Conservation (phyloP, 2,113 vertebrate species). For the Plectropomus leopardus region DNA sequence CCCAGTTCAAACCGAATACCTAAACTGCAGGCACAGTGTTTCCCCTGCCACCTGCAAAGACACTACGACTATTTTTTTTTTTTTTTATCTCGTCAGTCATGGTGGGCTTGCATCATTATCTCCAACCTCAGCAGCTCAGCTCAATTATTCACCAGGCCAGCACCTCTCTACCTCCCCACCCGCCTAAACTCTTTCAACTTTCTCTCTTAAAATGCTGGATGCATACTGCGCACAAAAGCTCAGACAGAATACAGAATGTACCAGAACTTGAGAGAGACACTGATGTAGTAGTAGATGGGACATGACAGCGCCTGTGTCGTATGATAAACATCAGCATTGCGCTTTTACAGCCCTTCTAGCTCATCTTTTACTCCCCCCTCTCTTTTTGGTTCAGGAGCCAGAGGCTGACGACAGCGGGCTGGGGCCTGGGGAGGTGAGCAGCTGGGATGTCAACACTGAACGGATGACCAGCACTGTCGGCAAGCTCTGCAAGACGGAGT, state of each 20-base stretch:
- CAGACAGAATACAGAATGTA: background rate
- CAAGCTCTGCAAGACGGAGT: constrained; percentile 85
- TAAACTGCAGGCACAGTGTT: constrained; percentile 40
- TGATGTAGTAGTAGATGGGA: background rate
- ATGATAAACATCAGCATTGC: constrained; percentile 35
- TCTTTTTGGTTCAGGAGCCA: constrained; percentile 70
- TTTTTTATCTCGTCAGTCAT: constrained; percentile 19
- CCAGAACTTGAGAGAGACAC: background rate
- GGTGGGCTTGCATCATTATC: constrained; percentile 49
- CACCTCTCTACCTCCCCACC: constrained; percentile 7
- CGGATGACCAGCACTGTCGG: constrained; percentile 76
- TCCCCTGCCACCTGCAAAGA: constrained; percentile 44
- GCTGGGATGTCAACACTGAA: constrained; percentile 81
- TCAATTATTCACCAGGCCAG: constrained; percentile 31
- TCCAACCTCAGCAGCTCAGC: constrained; percentile 29
- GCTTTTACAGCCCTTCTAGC: constrained; percentile 3
- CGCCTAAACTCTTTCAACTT: constrained; percentile 12
- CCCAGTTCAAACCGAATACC: constrained; percentile 41
- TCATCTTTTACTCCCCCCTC: constrained; percentile 22
- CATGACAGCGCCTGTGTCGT: constrained; percentile 12
- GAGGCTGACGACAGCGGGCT: constrained; percentile 74
- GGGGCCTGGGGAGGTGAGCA: constrained; percentile 71
- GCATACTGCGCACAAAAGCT: background rate
- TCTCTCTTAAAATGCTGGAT: constrained; percentile 9
- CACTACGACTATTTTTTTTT: constrained; percentile 42